These are phyloP conservation scores for Linnaemya tessellans DNA, from an alignment of 2,888 invertebrate genomes.

Conservation along the genomic window DNA sequence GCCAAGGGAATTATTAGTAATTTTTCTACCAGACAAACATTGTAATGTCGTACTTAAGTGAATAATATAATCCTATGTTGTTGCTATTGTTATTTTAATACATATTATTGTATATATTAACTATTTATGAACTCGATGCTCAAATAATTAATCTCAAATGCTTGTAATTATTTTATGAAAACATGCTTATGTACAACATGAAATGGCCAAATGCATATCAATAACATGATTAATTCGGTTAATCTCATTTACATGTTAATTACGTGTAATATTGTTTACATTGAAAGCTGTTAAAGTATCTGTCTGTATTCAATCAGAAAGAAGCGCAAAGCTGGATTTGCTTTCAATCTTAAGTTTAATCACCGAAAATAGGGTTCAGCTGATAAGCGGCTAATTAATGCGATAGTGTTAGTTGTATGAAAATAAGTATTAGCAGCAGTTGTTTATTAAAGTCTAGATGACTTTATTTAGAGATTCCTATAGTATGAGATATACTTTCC, in stretches of 20 bases:
- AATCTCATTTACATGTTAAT: neutral
- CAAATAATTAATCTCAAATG: neutral
- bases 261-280: neutral
- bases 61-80: no score
- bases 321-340: neutral
- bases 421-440: neutral
- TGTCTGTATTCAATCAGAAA: neutral
- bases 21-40: no score
- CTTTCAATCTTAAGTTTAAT: conserved; percentile 5
- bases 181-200: no score
- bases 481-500: neutral
- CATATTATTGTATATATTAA: neutral
- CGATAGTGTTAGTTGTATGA: neutral
- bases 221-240: neutral
- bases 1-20: no score
- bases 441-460: neutral
- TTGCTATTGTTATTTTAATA: no score
- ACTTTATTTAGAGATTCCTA: neutral
- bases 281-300: neutral
- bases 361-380: neutral
- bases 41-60: no score
- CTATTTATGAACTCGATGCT: neutral
- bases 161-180: no score
- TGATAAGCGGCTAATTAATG: conserved; percentile 27
- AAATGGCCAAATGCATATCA: neutral